Percentiles rank a stretch among this genome's conserved stretches.
These are phyloP conservation scores for Drosophila elegans DNA, from an alignment of 1,140 invertebrate species.

Conservation along the genomic window DNA sequence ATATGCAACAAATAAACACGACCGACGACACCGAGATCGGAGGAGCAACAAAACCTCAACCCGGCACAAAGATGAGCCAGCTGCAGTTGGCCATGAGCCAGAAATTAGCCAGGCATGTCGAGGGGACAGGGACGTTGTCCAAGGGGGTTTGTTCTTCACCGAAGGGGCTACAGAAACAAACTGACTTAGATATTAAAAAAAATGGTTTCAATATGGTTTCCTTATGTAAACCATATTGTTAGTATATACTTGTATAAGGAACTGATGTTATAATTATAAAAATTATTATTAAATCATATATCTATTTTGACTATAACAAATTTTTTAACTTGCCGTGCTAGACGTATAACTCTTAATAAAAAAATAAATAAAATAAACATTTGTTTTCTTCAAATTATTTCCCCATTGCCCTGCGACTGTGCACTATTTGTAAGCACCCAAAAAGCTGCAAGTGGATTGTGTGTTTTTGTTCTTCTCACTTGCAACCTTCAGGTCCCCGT, in stretches of 20 bases:
- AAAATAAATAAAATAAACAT: no score
- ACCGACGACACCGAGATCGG: conserved; percentile 19
- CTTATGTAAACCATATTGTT: no score
- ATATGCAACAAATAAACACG: conserved; percentile 76
- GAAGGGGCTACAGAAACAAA: neutral
- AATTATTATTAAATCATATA: no score
- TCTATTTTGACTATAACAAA: no score
- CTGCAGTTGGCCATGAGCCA: conserved; percentile 58
- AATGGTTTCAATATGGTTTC: no score
- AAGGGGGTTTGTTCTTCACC: neutral
- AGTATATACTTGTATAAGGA: no score
- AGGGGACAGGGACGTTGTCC: neutral
- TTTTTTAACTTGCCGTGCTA: no score
- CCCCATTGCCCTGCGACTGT: neutral
- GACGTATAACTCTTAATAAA: no score
- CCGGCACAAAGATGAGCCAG: conserved; percentile 6
- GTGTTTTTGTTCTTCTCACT: conserved; percentile 16
- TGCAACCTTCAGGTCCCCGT: neutral
- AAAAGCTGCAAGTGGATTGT: neutral
- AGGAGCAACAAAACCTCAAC: conserved; percentile 21
- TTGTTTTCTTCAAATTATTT: neutral
- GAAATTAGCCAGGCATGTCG: conserved; percentile 53
- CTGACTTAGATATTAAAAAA: neutral
- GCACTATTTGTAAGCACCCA: neutral
- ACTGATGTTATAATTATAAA: no score